Evolutionary conservation across 1,140 invertebrate genomes (phyloP), one percentile per base, ranked within the genome.

Genomic region (Drosophila orena): DNA sequence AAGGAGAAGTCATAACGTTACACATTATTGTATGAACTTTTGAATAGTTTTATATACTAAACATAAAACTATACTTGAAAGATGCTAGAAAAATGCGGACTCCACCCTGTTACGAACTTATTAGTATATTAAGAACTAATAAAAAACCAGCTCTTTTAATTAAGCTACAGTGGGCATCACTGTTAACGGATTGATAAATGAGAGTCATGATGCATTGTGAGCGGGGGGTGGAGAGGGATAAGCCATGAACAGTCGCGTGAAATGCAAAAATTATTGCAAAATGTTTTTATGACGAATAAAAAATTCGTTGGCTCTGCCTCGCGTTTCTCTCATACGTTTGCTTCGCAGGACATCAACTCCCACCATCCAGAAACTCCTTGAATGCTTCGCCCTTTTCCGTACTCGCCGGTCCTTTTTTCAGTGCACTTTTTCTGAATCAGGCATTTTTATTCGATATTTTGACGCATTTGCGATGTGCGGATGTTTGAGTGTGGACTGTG

Each of bases 231-330:
- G 14, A 27, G 38, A 8, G 27, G 56, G 24, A 58, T 38, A 70
- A 58, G 22, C 65, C 22, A 54, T 35, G 46, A 70, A 53, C 64
- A 58, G 54, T 57, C 69, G 47, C 59, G 47, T 35, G 62, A 77
- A 81, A 68, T 77, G 73, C 60, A 71, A 78, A 85, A 85, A 86
- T 81, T 81, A 78, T 86, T 75, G 81, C 78, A 65, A 66, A 86
- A 75, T 81, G 60, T 78, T 88, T 79, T 88, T 78, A 81, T 88
- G 81, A 85, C 64, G 64, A 78, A 56, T 80, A 46, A 86, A 86
- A 85, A 80, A 79, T 85, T 80, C 71, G 66, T 64, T 53, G 57
- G 73, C 58, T 66, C 42, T 11, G 49, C 50, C 43, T n/a, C n/a
- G n/a, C n/a, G n/a, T n/a, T n/a, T n/a, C n/a, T n/a, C n/a, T n/a